Base-by-base conservation (phyloP, 2,113 vertebrate species). In the Pan troglodytes region DNA sequence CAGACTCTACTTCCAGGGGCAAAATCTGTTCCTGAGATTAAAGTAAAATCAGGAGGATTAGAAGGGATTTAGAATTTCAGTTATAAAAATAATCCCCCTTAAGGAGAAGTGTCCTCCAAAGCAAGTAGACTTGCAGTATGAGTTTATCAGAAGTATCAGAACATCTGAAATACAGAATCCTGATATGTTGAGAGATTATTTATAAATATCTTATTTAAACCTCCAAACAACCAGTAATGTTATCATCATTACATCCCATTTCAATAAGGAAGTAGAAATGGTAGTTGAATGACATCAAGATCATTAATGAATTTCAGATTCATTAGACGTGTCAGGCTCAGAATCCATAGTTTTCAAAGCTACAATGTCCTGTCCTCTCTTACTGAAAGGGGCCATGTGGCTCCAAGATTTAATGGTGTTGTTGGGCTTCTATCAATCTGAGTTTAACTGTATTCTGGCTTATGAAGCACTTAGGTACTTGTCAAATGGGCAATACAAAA, bases 401-500 rank as follows among this genome's bases (percentile, higher is more conserved):
- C 32, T 79, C 35, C 40, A 4, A 8, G 30, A 93, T 35, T 48
- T 40, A 68, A 9, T 3, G 1, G 48, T 38, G 52, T 4, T 20
- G 1, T 40, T 38, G 85, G 85, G 52, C 81, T 88, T 88, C 79
- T 95, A 94, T 96, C 93, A 57, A 35, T 70, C 67, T 88, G 80
- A 68, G 95, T 97, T 94, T 90, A 23, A 68, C 86, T 97, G 94
- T 79, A n/a, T 92, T 96, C 89, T 92, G 78, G 88, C 73, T 91
- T 95, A 97, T 88, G 59, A 87, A 73, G 91, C 72, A 72, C 55
- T 61, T 70, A 95, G 57, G 52, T 90, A 93, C 55, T 94, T 73
- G 57, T 90, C 97, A 96, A 96, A 97, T 96, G 97, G 94, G 83
- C 70, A 61, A 70, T 59, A 80, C n/a, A 55, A 70, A 94, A 96